Base-by-base conservation (phyloP, 2,888 invertebrate genomes). In the Eucera pruinosa region DNA sequence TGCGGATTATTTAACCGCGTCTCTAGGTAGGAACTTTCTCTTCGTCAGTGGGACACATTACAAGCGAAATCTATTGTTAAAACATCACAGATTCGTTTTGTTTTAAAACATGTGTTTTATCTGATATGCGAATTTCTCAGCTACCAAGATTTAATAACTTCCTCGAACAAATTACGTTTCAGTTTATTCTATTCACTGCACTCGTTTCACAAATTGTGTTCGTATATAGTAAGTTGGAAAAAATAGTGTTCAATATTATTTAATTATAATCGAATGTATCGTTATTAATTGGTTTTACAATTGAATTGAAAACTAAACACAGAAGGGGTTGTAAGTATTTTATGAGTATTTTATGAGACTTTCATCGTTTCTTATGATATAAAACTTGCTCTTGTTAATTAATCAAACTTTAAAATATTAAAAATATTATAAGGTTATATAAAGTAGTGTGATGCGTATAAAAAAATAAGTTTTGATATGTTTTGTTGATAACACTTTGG, bases 1-100 rank as follows among this genome's bases (percentile, higher is more conserved):
- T 33, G 67, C 30, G 70, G 70, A 74, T 82, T 75, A 61, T 79
- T 80, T 75, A 78, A 75, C 55, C 52, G n/a, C n/a, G 64, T 48
- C 60, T 54, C 33, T 23, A 48, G 62, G 25, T 43, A 52, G 43
- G 11, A 64, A 66, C 78, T 72, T 82, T 82, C 78, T 54, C 78
- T 67, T 39, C 45, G 45, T 30, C 61, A 50, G 47, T 48, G 50
- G 41, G 43, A 62, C 74, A 60, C 39, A 55, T 48, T 69, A 66
- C 48, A 39, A 41, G 43, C 39, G 30, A 23, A 55, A 30, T 39
- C 39, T 48, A 55, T 76, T 68, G 48, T 71, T 50, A n/a, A 33
- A 36, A 27, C 36, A 9, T 41, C 50, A 27, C 13, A 18, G 15
- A 33, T 7, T n/a, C 0, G 48, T n/a, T 30, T 41, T 1, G 25